Evolutionary conservation across 2,888 invertebrate genomes (phyloP), one percentile per base, ranked within the genome.

Genomic region (Trisateles emortualis): DNA sequence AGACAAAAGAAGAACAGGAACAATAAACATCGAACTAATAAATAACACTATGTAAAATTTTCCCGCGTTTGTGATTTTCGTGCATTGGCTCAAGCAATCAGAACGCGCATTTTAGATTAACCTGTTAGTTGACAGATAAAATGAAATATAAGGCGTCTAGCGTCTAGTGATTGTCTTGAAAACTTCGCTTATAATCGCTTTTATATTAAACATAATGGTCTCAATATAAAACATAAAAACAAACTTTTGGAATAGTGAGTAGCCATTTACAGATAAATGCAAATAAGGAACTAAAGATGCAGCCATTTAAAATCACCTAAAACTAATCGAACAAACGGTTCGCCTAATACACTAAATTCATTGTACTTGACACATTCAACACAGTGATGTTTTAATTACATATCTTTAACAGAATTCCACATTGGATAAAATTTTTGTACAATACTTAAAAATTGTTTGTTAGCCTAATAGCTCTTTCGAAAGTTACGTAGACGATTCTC

Each of bases 241-340:
- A 35, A 30, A 4, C n/a, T 22, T 10, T 35, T 24, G 1, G n/a
- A 47, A 56, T 51, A 60, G 60, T 57, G 66, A 51, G 56, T 64
- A 66, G 68, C 66, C 47, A 45, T 52, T 64, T 52, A 50, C 10
- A 66, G 17, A 69, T 87, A 89, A 89, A 89, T 90, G 89, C 89
- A 81, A 55, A 48, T 68, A 80, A 86, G 88, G 86, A 89, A 86
- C 87, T 82, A 76, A 76, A 64, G 33, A 70, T 72, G 63, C 68
- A 64, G 62, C 59, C 57, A 40, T 66, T n/a, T 67, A 74, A 64
- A 64, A 55, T 62, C 17, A 48, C 58, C 64, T 77, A 76, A 46
- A 58, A 47, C 71, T 64, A 26, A 68, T 72, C 59, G 73, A 81
- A 85, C 82, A 80, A 82, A 75, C 73, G 52, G 51, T 76, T 72